Base-by-base conservation (phyloP, 2,888 invertebrate species). In the Cheilosia impressa region DNA sequence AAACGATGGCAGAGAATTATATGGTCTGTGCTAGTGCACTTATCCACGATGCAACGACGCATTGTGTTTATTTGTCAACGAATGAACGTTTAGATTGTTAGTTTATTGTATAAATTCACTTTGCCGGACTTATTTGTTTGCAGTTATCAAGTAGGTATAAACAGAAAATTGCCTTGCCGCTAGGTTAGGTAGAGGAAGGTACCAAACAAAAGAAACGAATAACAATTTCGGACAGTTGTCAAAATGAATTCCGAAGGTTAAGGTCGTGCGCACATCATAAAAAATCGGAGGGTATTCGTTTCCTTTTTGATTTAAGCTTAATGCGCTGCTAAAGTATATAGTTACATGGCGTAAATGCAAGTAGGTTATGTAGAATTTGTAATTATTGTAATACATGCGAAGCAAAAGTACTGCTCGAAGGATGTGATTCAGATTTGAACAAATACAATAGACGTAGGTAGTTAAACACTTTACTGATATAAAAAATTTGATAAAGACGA, bases 1-100 rank as follows among this genome's bases (percentile, higher is more conserved):
- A 88, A 88, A 0, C 77, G 55, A 68, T 87, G 87, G 19, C 84
- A 77, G 4, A 73, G 53, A 13, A 75, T 57, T 9, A 50, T 63
- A n/a, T 65, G 45, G 50, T 88, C 85, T 0, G 72, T 62, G 17
- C 83, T 88, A 13, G 50, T 45, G 19, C 88, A 87, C 6, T 63
- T 75, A n/a, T 79, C 47, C 9, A 87, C 79, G 0, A 85, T 73
- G 41, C 88, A 88, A 53, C 77, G 68, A 5, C 85, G 81, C 78
- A 87, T 88, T 58, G 1, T 71, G 4, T 5, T 38, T 45, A 1
- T 27, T 17, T 15, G 5, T 15, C 7, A 10, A 19, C n/a, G 41
- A 15, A 10, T 17, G 34, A 38, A 34, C 31, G 62, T 55, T n/a
- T 27, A 6, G 6, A 34, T 38, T 13, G 15, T 1, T 9, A 0